Percentiles rank a stretch among this genome's conserved stretches.
These are phyloP conservation scores for Hydrophis major DNA, from an alignment of 2,797 vertebrate species.

Conservation along the genomic window DNA sequence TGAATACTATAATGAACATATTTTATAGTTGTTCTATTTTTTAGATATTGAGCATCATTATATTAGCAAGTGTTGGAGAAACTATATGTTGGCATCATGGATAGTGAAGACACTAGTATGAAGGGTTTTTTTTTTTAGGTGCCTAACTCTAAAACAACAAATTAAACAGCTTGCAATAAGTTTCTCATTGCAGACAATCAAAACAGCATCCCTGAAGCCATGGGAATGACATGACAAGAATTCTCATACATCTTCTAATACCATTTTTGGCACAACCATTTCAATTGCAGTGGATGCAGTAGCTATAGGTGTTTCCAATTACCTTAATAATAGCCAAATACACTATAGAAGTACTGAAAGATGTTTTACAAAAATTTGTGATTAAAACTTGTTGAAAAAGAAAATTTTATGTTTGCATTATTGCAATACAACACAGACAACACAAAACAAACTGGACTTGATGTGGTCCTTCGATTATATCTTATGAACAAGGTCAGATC, in stretches of 20 bases:
- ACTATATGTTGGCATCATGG: background rate
- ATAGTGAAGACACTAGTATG: background rate
- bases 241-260: background rate
- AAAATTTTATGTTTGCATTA: background rate
- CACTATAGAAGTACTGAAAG: background rate
- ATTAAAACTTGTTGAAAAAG: background rate
- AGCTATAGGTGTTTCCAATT: background rate
- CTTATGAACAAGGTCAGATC: background rate
- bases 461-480: background rate
- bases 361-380: background rate
- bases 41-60: background rate
- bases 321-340: background rate
- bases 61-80: background rate
- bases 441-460: background rate
- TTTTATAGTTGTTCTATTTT: background rate
- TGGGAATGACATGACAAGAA: background rate
- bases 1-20: background rate
- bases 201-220: background rate
- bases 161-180: background rate
- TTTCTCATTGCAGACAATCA: background rate
- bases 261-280: background rate
- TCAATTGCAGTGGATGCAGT: background rate
- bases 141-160: background rate
- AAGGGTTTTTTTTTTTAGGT: background rate
- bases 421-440: background rate